These are phyloP conservation scores for Drosophila busckii DNA, from an alignment of 1,140 invertebrate genomes.

Conservation along the genomic window DNA sequence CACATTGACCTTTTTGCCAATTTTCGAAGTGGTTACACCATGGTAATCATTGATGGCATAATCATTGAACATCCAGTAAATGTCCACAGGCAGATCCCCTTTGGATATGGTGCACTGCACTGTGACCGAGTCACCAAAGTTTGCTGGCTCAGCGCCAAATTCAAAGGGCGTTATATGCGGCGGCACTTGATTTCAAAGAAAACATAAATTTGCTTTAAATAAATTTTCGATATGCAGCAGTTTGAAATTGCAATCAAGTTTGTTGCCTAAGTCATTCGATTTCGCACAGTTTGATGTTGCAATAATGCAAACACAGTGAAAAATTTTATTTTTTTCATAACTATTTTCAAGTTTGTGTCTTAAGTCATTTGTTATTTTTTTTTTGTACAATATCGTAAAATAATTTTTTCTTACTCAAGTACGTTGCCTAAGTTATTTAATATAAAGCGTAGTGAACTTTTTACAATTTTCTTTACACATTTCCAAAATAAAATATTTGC, in stretches of 20 bases:
- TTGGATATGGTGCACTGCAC: constrained; percentile 85
- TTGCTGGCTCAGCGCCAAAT: constrained; percentile 84
- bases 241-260: constrained; percentile 29
- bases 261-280: constrained; percentile 10
- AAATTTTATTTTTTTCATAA: neutral
- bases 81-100: constrained; percentile 85
- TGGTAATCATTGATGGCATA: constrained; percentile 82
- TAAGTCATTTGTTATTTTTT: neutral
- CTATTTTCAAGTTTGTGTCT: constrained; percentile 35
- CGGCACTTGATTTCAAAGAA: constrained; percentile 77
- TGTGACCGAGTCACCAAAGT: constrained; percentile 85
- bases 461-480: neutral
- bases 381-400: neutral
- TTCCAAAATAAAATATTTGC: constrained; percentile 28
- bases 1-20: constrained; percentile 87
- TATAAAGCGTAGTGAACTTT: neutral
- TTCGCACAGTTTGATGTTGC: neutral
- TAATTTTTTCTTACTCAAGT: neutral
- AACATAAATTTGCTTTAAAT: neutral
- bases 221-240: neutral
- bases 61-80: constrained; percentile 84
- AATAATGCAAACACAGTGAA: too few relatives aligned
- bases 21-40: constrained; percentile 85
- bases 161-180: constrained; percentile 85
- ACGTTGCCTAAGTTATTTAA: constrained; percentile 3